These are phyloP conservation scores for Anguilla marmorata DNA, from an alignment of 2,797 vertebrate species.

Conservation along the genomic window DNA sequence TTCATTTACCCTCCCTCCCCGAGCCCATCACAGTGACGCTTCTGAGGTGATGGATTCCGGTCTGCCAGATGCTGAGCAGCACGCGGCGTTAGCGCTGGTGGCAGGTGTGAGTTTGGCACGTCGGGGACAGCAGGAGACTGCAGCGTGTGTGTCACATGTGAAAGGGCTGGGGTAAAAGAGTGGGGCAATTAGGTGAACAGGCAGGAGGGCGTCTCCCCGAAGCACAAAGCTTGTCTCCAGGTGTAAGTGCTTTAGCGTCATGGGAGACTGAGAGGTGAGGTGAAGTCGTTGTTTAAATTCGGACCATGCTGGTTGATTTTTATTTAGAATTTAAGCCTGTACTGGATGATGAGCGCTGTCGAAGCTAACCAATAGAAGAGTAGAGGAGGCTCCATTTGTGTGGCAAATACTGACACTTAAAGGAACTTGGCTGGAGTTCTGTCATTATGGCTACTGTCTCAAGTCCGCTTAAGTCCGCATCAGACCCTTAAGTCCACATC, in stretches of 20 bases:
- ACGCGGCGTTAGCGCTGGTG: background rate
- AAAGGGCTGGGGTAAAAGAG: background rate
- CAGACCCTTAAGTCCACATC: background rate
- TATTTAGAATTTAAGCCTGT: background rate
- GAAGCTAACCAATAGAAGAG: background rate
- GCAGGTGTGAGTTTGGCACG: background rate
- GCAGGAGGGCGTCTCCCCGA: background rate
- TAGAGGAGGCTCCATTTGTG: background rate
- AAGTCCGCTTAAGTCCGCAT: too few species aligned
- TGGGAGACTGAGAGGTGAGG: background rate
- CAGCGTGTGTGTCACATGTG: background rate
- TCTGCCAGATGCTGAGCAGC: conserved; percentile 38
- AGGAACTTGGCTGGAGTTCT: background rate
- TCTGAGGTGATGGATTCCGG: conserved; percentile 40
- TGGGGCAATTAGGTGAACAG: conserved; percentile 11
- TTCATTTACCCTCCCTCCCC: too few species aligned
- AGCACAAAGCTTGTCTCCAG: background rate
- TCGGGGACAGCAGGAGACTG: background rate
- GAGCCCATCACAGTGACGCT: conserved; percentile 30
- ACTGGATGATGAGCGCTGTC: background rate
- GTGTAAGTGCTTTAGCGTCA: background rate
- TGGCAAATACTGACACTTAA: background rate
- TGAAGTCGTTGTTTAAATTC: background rate
- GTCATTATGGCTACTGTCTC: conserved; percentile 8
- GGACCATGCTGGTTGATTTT: background rate